Conservation (phyloP, 2,797 vertebrate genomes). For the Moxostoma hubbsi region DNA sequence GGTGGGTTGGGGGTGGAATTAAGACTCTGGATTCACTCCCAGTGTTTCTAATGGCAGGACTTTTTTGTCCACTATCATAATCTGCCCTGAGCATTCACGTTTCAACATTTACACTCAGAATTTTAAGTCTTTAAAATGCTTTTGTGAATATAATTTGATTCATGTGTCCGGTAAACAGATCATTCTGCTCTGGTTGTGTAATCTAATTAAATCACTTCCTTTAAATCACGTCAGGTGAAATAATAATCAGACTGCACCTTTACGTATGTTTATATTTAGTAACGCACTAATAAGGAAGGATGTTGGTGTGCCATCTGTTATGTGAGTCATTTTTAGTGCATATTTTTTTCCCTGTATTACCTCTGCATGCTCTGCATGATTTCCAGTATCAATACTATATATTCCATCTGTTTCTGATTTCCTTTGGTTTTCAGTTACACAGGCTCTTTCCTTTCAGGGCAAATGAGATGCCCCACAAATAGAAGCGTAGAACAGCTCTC, state of each 20-base stretch:
- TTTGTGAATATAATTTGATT: conserved; percentile 28
- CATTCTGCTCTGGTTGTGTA: background rate
- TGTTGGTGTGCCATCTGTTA: conserved; percentile 27
- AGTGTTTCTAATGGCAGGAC: conserved; percentile 78
- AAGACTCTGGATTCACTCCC: conserved; percentile 80
- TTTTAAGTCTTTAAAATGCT: conserved; percentile 9
- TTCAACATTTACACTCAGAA: conserved; percentile 30
- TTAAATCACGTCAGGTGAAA: background rate
- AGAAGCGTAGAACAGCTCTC: conserved; percentile 7
- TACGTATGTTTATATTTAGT: background rate
- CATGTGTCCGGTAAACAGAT: conserved; percentile 10
- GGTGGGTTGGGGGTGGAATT: conserved; percentile 85
- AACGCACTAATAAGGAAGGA: background rate
- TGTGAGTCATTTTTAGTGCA: background rate
- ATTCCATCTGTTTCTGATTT: conserved; percentile 23
- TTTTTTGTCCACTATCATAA: conserved; percentile 80
- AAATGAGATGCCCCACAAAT: conserved; percentile 40
- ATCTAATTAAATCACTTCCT: background rate
- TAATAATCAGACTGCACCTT: background rate
- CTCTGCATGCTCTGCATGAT: background rate
- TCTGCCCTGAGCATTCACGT: conserved; percentile 69
- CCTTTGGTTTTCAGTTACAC: conserved; percentile 38
- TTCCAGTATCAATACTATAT: conserved; percentile 6
- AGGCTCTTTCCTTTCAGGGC: conserved; percentile 10
- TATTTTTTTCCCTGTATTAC: background rate